Evolutionary conservation across 2,888 invertebrate species (phyloP).

Genomic region (Cremastobaeus sp.): DNA sequence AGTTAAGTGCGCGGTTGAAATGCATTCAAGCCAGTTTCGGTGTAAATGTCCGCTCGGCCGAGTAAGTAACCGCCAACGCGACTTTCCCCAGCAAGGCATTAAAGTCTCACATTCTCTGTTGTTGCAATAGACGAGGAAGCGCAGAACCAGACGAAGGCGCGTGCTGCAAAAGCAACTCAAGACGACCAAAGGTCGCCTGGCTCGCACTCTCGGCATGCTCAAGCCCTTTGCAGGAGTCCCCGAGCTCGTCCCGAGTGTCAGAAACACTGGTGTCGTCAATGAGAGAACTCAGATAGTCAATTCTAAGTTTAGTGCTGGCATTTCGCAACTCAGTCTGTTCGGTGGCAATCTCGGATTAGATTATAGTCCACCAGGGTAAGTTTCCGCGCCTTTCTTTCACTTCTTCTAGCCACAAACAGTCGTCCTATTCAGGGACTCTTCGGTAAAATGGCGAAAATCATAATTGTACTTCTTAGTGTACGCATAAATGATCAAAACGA

Average conservation of each 20-base stretch:
- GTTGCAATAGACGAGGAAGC: slow-evolving; percentile 68
- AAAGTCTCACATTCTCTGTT: slow-evolving; percentile 57
- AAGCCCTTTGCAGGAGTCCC: slow-evolving; percentile 59
- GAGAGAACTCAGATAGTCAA: slow-evolving; percentile 61
- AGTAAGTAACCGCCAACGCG: no score
- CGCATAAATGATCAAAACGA: no score
- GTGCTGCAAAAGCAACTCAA: no score
- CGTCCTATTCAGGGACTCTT: no score
- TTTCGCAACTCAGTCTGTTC: slow-evolving; percentile 82
- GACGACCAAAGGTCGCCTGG: slow-evolving; percentile 80
- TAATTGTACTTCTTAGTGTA: no score
- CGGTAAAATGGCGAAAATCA: no score
- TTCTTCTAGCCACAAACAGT: no score
- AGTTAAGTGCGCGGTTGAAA: no score
- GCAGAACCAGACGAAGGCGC: slow-evolving; percentile 66
- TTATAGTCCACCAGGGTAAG: slow-evolving; percentile 78
- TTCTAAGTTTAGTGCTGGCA: slow-evolving; percentile 78
- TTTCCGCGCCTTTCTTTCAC: no score
- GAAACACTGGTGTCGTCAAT: slow-evolving; percentile 52
- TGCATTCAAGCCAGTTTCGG: no score
- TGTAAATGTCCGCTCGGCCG: no score
- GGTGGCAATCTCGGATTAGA: slow-evolving; percentile 85
- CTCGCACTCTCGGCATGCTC: slow-evolving; percentile 79
- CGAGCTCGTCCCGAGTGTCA: slow-evolving; percentile 63
- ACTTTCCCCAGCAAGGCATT: no score